Conservation (phyloP, 2,888 invertebrate species). For the Liodrosophila aerea region DNA sequence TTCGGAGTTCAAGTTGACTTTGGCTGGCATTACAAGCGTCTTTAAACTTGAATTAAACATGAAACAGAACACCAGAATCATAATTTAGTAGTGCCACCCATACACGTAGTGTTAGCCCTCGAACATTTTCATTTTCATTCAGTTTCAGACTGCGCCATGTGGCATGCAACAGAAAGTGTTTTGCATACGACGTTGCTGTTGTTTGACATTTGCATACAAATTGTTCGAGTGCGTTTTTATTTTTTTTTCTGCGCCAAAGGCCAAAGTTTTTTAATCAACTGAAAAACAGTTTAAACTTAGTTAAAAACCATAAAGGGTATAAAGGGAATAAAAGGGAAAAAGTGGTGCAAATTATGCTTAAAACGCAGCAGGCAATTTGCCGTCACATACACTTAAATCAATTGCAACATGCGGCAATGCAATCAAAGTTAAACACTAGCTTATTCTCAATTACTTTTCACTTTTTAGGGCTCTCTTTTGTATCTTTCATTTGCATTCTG, state of each 20-base stretch:
- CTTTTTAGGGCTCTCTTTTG: background rate
- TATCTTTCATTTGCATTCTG: background rate
- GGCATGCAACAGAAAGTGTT: slow-evolving; percentile 64
- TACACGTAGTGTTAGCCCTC: slow-evolving; percentile 1
- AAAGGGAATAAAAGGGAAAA: slow-evolving; percentile 14
- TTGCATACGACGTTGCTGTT: slow-evolving; percentile 46
- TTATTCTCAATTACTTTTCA: slow-evolving; percentile 4
- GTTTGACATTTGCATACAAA: slow-evolving; percentile 73
- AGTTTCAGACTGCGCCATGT: slow-evolving; percentile 30
- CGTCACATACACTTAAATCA: slow-evolving; percentile 27
- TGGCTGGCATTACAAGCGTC: slow-evolving; percentile 36
- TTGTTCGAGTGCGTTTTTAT: slow-evolving; percentile 42
- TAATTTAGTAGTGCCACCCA: slow-evolving; percentile 15
- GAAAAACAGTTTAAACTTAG: slow-evolving; percentile 74
- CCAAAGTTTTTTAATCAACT: slow-evolving; percentile 76
- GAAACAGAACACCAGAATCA: slow-evolving; percentile 52
- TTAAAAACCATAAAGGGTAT: slow-evolving; percentile 54
- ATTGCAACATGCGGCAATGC: slow-evolving; percentile 28
- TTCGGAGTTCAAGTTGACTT: slow-evolving; percentile 34
- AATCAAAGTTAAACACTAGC: slow-evolving; percentile 26
- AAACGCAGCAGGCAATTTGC: slow-evolving; percentile 37
- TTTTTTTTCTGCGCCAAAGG: slow-evolving; percentile 46
- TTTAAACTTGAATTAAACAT: slow-evolving; percentile 57
- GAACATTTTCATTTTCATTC: background rate
- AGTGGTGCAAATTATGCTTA: slow-evolving; percentile 49